Base-by-base conservation (phyloP, 2,797 vertebrate species). In the Anguilla obscura region DNA sequence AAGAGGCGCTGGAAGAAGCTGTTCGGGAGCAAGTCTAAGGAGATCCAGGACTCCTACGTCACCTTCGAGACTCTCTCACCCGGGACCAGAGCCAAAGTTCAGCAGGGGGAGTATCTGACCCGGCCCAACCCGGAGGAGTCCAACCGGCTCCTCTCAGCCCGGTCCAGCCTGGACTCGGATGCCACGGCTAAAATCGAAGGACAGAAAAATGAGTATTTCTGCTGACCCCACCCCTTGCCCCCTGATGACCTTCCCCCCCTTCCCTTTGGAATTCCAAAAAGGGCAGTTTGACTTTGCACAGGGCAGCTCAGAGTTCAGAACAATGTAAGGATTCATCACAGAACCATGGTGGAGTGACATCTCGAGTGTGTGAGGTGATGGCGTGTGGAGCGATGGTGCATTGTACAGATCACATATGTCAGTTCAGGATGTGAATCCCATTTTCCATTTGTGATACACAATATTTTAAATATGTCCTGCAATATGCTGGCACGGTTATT, bases 131-230 rank as follows among this genome's bases (percentile, higher is more conserved):
- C 96, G 0, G 97, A 98, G 0, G 98, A 99, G 91, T 98, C 97
- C 0, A 98, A 99, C 92, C 95, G 98, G 89, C 94, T 99, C 58
- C 96, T 99, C 0, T 99, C 98, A 0, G 95, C 97, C 0, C 94
- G 96, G 86, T 98, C 98, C 76, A 99, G 98, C 0, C 94, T 99
- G 88, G 98, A 99, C 93, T 99, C 97, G 0, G 97, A 97, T 92
- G 97, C 96, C 71, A 92, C 95, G 76, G 95, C 95, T 84, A 95
- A 96, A 93, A 94, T 92, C 60, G 97, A 96, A 3, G 96, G 96
- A 71, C 96, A 95, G 58, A 97, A 97, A 0, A 97, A 97, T 0
- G 99, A 99, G 84, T 98, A 98, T 92, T 98, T 99, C 93, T 99
- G 98, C 45, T 82, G 45, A 82, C 79, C 33, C 74, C 8, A 5